Conservation (phyloP, 2,113 vertebrate species). For the Pan paniscus region DNA sequence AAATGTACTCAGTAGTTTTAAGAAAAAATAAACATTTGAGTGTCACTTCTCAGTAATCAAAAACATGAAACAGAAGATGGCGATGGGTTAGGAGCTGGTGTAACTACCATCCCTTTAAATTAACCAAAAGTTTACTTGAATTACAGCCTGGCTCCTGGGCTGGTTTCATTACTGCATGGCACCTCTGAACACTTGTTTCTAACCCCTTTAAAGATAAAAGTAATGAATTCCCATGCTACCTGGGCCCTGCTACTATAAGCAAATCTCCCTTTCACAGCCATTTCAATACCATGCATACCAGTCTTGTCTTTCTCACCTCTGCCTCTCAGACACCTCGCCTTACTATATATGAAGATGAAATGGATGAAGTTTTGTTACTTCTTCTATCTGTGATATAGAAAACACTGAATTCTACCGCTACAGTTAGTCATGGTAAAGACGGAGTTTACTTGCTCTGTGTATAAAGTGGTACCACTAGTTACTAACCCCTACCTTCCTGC, state of each 20-base stretch:
- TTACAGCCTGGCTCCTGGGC: background rate
- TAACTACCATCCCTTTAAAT: background rate
- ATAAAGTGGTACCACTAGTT: background rate
- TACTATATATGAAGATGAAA: background rate
- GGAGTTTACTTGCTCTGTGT: background rate
- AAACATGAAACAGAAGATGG: background rate
- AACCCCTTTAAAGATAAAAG: background rate
- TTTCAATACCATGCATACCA: background rate
- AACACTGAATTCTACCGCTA: background rate
- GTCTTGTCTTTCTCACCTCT: background rate
- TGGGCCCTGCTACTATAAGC: background rate
- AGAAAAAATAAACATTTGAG: slow-evolving; percentile 8
- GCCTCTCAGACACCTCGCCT: background rate
- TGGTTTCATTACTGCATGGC: background rate
- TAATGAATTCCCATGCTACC: background rate
- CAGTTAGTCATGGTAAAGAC: background rate
- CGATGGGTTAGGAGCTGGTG: background rate
- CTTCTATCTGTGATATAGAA: background rate
- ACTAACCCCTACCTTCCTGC: background rate
- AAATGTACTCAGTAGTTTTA: background rate
- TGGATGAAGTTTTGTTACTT: background rate
- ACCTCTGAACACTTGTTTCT: background rate
- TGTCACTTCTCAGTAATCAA: background rate
- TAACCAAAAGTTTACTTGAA: slow-evolving; percentile 14
- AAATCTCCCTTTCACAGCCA: background rate